Conservation (phyloP, 2,888 invertebrate genomes). For the Tupiocoris notatus region DNA sequence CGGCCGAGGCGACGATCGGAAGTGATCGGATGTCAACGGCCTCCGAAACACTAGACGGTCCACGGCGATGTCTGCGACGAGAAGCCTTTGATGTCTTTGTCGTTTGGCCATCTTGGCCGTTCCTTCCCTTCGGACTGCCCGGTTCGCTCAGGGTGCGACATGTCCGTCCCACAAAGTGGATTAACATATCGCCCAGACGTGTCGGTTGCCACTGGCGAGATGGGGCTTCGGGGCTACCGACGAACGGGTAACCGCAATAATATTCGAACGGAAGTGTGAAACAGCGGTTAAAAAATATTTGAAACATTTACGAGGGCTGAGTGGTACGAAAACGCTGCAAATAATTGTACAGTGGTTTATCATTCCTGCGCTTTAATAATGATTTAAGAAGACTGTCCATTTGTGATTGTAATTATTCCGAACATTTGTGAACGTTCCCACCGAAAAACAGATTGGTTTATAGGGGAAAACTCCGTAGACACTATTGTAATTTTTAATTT, state of each 20-base stretch:
- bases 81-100: conserved; percentile 37
- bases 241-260: no score
- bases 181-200: conserved; percentile 35
- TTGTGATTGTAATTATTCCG: no score
- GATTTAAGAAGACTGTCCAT: no score
- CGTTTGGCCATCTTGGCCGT: neutral
- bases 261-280: neutral
- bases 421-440: no score
- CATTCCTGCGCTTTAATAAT: no score
- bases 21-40: conserved; percentile 34
- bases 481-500: no score
- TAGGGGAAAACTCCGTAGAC: no score
- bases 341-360: no score
- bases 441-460: no score
- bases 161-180: conserved; percentile 27
- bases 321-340: no score
- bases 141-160: neutral
- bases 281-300: no score
- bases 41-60: conserved; percentile 26
- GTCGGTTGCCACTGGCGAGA: neutral
- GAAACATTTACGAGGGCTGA: no score
- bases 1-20: conserved; percentile 22
- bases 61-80: neutral
- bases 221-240: neutral
- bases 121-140: neutral